Conservation (phyloP, 2,113 vertebrate species). For the Willisornis vidua region DNA sequence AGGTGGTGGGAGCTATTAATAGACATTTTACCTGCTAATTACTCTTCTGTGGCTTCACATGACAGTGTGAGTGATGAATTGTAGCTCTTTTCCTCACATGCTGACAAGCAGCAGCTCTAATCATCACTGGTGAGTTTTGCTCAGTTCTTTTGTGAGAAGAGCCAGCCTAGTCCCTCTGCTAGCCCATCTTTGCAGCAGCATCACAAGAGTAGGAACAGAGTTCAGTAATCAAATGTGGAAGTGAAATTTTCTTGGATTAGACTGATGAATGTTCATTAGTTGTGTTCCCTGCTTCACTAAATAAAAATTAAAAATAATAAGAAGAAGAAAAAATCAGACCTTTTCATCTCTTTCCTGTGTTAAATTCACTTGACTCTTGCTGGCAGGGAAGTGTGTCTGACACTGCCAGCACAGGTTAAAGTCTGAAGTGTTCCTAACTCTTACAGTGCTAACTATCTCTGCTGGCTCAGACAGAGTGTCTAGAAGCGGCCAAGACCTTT, state of each 20-base stretch:
- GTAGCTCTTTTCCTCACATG: conserved; percentile 12
- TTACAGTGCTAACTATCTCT: not conserved
- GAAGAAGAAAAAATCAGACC: not conserved
- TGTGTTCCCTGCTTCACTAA: not conserved
- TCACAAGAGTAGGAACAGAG: not conserved
- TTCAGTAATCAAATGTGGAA: not conserved
- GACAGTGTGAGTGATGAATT: conserved; percentile 35
- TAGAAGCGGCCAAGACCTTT: not conserved
- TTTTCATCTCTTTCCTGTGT: not conserved
- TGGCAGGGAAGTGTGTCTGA: not conserved
- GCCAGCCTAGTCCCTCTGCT: not conserved
- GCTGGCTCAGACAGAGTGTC: not conserved
- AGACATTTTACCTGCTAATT: conserved; percentile 61
- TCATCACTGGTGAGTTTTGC: not conserved
- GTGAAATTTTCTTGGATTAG: not conserved
- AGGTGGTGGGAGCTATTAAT: conserved; percentile 40
- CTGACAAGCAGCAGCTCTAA: conserved; percentile 42
- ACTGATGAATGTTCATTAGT: not conserved
- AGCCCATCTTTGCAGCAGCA: not conserved
- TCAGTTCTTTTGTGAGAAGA: not conserved
- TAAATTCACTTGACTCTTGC: not conserved
- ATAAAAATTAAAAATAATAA: not conserved
- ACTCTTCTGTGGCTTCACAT: conserved; percentile 42
- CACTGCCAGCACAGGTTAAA: not conserved
- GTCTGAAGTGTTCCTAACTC: not conserved